Evolutionary conservation across 1,140 invertebrate species (phyloP).

Genomic region (Armadillidium nasatum): DNA sequence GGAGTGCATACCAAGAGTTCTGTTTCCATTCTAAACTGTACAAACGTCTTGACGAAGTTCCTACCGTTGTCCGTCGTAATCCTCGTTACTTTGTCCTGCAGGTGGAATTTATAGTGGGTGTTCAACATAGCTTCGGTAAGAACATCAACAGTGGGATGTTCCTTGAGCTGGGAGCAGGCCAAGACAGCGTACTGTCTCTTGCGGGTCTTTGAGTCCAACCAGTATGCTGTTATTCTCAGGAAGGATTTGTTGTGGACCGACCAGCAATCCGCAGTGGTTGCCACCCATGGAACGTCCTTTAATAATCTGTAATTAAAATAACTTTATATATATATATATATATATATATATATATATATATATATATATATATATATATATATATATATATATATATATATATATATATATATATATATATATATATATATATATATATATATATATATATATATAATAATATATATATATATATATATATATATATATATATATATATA

Average conservation of each 20-base stretch:
- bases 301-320: conserved; percentile 26
- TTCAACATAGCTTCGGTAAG: conserved; percentile 22
- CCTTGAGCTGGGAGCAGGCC: conserved; percentile 19
- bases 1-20: background rate
- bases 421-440: too few species aligned
- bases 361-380: too few species aligned
- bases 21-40: conserved; percentile 8
- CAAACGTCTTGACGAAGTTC: conserved; percentile 22
- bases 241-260: conserved; percentile 25
- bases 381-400: too few species aligned
- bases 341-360: too few species aligned
- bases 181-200: conserved; percentile 19
- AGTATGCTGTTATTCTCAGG: conserved; percentile 32
- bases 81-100: conserved; percentile 25
- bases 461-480: too few species aligned
- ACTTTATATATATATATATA: too few species aligned
- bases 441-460: too few species aligned
- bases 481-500: too few species aligned
- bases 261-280: conserved; percentile 29
- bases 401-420: too few species aligned
- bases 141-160: conserved; percentile 18
- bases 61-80: conserved; percentile 27
- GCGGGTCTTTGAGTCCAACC: conserved; percentile 20
- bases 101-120: conserved; percentile 24
- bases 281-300: conserved; percentile 9